Conservation (phyloP, 1,140 invertebrate genomes). For the Aphelenchoides fujianensis region DNA sequence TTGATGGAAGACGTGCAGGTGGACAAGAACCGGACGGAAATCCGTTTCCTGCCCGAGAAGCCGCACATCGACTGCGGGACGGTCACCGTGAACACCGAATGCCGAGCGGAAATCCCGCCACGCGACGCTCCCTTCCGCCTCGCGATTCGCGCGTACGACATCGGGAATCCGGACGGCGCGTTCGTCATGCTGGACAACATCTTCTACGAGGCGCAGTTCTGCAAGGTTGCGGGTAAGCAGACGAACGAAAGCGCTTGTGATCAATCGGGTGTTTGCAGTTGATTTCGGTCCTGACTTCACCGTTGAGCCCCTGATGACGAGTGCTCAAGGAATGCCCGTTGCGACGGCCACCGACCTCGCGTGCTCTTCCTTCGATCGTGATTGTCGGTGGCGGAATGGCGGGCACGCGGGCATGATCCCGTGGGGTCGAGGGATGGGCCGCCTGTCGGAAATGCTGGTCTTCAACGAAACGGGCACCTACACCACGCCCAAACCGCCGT, state of each 20-base stretch:
- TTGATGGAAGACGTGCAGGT: slow-evolving; percentile 50
- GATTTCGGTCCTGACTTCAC: slow-evolving; percentile 54
- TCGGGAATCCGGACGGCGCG: slow-evolving; percentile 51
- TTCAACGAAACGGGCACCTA: slow-evolving; percentile 60
- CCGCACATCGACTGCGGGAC: slow-evolving; percentile 58
- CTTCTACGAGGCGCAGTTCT: slow-evolving; percentile 53
- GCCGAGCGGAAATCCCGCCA: slow-evolving; percentile 51
- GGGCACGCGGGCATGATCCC: slow-evolving; percentile 35
- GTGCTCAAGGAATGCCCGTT: slow-evolving; percentile 47
- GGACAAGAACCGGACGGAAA: slow-evolving; percentile 27
- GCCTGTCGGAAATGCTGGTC: slow-evolving; percentile 38
- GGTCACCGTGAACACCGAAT: slow-evolving; percentile 55
- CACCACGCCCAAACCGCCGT: slow-evolving; percentile 45
- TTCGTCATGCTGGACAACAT: slow-evolving; percentile 62
- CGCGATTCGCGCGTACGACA: slow-evolving; percentile 56
- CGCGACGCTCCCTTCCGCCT: slow-evolving; percentile 49
- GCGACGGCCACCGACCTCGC: slow-evolving; percentile 43
- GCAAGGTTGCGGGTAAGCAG: slow-evolving; percentile 55
- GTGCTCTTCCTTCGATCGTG: slow-evolving; percentile 53
- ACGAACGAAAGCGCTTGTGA: slow-evolving; percentile 3
- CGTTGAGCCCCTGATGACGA: slow-evolving; percentile 42
- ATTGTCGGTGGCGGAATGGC: slow-evolving; percentile 56
- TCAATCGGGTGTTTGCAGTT: slow-evolving; percentile 39
- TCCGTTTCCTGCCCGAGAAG: slow-evolving; percentile 49
- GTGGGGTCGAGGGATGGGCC: slow-evolving; percentile 44